Conservation (phyloP, 2,888 invertebrate species). For the Horisme vitalbata region DNA sequence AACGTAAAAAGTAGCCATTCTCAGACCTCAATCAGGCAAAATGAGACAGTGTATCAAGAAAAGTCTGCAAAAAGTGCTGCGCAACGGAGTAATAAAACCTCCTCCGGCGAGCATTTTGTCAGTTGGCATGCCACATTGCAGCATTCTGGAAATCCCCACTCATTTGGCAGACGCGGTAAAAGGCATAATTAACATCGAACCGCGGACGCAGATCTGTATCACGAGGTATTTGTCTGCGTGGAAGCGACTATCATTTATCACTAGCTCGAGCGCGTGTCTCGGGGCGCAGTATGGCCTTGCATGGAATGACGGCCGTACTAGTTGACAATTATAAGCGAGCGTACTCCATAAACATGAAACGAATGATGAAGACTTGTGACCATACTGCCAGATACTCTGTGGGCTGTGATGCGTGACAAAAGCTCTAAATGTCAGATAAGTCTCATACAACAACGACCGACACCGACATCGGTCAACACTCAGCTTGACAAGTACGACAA, state of each 20-base stretch:
- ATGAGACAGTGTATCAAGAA: too few relatives aligned
- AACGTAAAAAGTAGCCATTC: too few relatives aligned
- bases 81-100: background rate
- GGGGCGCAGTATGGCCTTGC: too few relatives aligned
- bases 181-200: conserved; percentile 8
- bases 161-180: conserved; percentile 12
- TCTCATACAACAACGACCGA: too few relatives aligned
- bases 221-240: too few relatives aligned
- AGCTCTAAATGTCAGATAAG: background rate
- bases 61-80: background rate
- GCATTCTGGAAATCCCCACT: conserved; percentile 4
- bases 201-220: conserved; percentile 6
- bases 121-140: conserved; percentile 6
- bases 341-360: too few relatives aligned
- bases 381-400: conserved; percentile 7
- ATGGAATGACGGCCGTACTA: too few relatives aligned
- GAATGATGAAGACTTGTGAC: conserved; percentile 9
- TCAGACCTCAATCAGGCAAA: too few relatives aligned
- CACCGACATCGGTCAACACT: conserved; percentile 5
- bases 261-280: too few relatives aligned
- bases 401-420: conserved; percentile 13
- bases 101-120: background rate
- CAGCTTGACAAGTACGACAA: conserved; percentile 3
- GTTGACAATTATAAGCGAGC: too few relatives aligned
- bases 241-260: too few relatives aligned